Evolutionary conservation across 1,140 invertebrate genomes (phyloP), one percentile per base, ranked within the genome.

Genomic region (Zaprionus ornatus): DNA sequence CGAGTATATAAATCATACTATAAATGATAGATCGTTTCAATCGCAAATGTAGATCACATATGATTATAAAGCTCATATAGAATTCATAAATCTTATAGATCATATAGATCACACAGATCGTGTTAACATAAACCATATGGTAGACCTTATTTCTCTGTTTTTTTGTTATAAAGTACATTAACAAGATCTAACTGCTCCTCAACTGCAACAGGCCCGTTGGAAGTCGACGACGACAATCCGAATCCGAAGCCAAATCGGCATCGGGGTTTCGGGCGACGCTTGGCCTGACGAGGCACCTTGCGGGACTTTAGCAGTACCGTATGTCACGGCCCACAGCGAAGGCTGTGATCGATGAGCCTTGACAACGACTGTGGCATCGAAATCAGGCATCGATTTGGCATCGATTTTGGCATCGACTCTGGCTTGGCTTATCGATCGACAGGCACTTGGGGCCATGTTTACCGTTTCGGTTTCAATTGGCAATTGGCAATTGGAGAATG

Each of bases 401-500:
- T 74, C 64, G 77, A 65, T 59, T 72, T 79, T 78, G 64, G 56
- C 78, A 48, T 19, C 50, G 50, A 45, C 25, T 65, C 32, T 21
- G 7, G 45, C 19, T 21, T 4, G 19, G 19, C 54, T 45, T 32
- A 42, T 45, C 64, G 52, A 45, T 57, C 23, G 54, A 56, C 54
- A 42, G 45, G 35, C 21, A 57, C 55, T 60, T 21, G 29, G 29
- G 56, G 56, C 56, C 56, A 23, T 70, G 68, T 73, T 83, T 84
- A 84, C 77, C 69, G 81, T 82, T 83, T 69, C 73, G 48, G 64
- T 73, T 69, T 72, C 61, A 67, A 54, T 68, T 21, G 55, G 57
- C 48, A 56, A 37, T 60, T 55, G 62, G 67, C 15, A 6, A 40
- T 27, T 60, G 67, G 32, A 23, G 6, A 54, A 29, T 61, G 60